Evolutionary conservation across 2,888 invertebrate genomes (phyloP).

Genomic region (Clunio marinus): DNA sequence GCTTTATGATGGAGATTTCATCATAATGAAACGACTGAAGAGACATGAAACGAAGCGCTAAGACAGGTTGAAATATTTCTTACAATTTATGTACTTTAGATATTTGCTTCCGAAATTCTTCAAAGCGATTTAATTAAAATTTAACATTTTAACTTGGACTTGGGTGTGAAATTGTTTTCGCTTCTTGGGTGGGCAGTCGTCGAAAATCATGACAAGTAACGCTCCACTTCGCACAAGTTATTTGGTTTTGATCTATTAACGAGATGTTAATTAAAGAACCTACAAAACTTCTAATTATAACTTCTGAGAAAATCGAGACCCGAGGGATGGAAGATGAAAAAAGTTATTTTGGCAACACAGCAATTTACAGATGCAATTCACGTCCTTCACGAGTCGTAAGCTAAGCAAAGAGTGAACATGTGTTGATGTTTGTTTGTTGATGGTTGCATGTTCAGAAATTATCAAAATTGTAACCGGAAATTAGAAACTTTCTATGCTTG

Average conservation of each 20-base stretch:
- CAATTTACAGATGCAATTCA: background rate
- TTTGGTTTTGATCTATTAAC: background rate
- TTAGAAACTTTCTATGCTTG: background rate
- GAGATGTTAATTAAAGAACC: slow-evolving; percentile 2
- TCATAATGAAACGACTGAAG: background rate
- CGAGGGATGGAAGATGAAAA: too few species aligned
- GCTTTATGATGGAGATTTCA: background rate
- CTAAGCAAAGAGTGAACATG: background rate
- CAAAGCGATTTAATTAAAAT: background rate
- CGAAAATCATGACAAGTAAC: background rate
- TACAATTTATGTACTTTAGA: background rate
- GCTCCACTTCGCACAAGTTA: background rate
- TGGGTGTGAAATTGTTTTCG: background rate
- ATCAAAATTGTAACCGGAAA: background rate
- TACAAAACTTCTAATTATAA: slow-evolving; percentile 1
- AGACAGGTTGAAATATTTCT: background rate
- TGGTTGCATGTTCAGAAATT: background rate
- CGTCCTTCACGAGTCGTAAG: background rate
- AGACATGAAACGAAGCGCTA: background rate
- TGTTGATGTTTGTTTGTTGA: background rate
- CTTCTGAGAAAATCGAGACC: background rate
- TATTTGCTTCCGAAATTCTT: background rate
- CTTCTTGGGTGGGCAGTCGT: background rate
- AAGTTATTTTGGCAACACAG: background rate
- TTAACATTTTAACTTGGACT: too few species aligned